A percentile compares a stretch with the other conserved stretches of the same genome.
These are phyloP conservation scores for Lycopodina hypogea DNA, from an alignment of 37 sponge, comb jelly and placozoan genomes.

Conservation along the genomic window DNA sequence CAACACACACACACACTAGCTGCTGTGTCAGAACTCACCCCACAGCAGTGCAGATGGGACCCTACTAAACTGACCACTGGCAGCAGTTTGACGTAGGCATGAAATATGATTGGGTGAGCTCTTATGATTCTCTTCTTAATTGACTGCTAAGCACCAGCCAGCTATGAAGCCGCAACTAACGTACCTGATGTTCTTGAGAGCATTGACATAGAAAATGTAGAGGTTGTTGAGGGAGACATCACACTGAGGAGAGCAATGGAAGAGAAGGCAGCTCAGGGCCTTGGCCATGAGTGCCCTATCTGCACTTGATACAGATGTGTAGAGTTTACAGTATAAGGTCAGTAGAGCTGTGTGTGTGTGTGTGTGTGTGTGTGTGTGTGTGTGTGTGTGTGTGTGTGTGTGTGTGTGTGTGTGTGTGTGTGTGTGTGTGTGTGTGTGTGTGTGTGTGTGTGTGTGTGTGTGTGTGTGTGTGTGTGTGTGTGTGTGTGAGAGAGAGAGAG, in stretches of 20 bases:
- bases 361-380: no score
- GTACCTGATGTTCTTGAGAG: constrained; percentile 29
- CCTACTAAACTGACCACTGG: no score
- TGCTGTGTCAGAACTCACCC: no score
- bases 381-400: constrained; percentile 10
- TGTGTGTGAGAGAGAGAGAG: no score
- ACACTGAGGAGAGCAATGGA: constrained; percentile 18
- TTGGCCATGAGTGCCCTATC: constrained; percentile 22
- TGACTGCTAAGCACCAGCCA: no score
- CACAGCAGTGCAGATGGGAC: no score
- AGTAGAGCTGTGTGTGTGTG: constrained; percentile 24
- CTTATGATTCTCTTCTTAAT: no score
- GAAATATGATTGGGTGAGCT: no score
- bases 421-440: background rate
- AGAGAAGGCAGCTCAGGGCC: constrained; percentile 32
- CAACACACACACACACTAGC: no score
- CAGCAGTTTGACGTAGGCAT: no score
- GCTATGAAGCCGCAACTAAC: no score
- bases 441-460: background rate
- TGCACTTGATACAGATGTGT: background rate
- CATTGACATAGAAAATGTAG: constrained; percentile 26
- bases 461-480: constrained; percentile 1
- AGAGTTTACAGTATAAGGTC: constrained; percentile 35
- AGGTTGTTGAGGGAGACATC: constrained; percentile 24
- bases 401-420: constrained; percentile 6